phyloP scores from a whole-genome alignment of 92 coral and sea anemone genomes.

The Paramuricea clavata region DNA sequence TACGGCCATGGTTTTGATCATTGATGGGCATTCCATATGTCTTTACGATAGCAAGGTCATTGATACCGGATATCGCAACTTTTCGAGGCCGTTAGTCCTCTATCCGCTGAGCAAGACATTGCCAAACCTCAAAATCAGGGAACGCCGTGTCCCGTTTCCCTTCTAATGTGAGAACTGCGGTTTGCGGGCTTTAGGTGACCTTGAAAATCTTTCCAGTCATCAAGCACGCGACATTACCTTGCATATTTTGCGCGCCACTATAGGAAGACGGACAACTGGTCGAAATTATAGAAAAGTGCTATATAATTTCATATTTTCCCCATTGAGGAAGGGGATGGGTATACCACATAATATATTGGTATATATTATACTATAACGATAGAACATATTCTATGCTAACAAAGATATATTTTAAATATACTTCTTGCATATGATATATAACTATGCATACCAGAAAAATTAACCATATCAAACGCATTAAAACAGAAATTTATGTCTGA shows the following conservation, averaged over 20 bases:
- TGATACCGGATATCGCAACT: conserved; percentile 30
- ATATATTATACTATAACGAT: too few relatives aligned
- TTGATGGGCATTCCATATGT: not conserved
- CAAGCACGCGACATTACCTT: not conserved
- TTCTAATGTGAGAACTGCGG: not conserved
- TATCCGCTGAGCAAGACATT: not conserved
- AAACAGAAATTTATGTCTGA: too few relatives aligned
- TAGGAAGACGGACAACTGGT: too few relatives aligned
- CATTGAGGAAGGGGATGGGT: too few relatives aligned
- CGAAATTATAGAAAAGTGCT: too few relatives aligned
- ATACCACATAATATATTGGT: too few relatives aligned
- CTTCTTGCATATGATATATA: too few relatives aligned
- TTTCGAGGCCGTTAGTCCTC: not conserved
- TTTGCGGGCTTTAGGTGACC: not conserved
- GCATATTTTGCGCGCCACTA: not conserved
- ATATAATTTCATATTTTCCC: too few relatives aligned
- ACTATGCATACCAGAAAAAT: too few relatives aligned
- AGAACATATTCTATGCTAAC: too few relatives aligned
- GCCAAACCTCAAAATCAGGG: conserved; percentile 7
- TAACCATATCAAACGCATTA: too few relatives aligned
- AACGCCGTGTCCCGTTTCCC: conserved; percentile 9
- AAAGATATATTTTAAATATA: too few relatives aligned
- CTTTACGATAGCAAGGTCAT: not conserved
- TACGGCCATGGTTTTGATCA: not conserved
- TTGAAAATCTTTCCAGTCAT: not conserved